These are phyloP conservation scores for Leucophora obtusa DNA, from an alignment of 2,888 invertebrate species.

Conservation along the genomic window DNA sequence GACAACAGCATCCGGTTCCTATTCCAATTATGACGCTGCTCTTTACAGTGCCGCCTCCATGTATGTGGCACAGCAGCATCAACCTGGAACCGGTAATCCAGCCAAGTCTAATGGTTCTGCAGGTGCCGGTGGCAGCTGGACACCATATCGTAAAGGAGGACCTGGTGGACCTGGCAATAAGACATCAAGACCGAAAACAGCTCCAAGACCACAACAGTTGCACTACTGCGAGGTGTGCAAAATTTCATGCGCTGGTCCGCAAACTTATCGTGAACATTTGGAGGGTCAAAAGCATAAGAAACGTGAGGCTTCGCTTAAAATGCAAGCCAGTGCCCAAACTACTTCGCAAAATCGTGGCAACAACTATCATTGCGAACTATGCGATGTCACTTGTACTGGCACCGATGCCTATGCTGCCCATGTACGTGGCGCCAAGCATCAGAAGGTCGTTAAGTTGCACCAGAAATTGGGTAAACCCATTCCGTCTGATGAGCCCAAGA, in stretches of 20 bases:
- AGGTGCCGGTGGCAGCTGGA: slow-evolving; percentile 74
- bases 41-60: slow-evolving; percentile 96
- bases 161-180: slow-evolving; percentile 68
- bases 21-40: slow-evolving; percentile 95
- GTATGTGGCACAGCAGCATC: slow-evolving; percentile 91
- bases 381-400: slow-evolving; percentile 99
- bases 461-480: slow-evolving; percentile 98
- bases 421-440: slow-evolving; percentile 98
- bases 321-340: slow-evolving; percentile 83
- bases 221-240: slow-evolving; percentile 99
- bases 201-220: slow-evolving; percentile 94
- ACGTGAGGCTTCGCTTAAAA: slow-evolving; percentile 92
- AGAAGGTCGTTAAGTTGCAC: slow-evolving; percentile 97
- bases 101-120: slow-evolving; percentile 68
- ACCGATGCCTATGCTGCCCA: slow-evolving; percentile 99
- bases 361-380: slow-evolving; percentile 92
- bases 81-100: slow-evolving; percentile 73
- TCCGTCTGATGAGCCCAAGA: slow-evolving; percentile 95
- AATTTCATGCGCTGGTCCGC: slow-evolving; percentile 97
- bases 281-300: slow-evolving; percentile 99
- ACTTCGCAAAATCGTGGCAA: slow-evolving; percentile 83
- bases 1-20: slow-evolving; percentile 83
- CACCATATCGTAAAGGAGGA: slow-evolving; percentile 81
- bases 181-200: slow-evolving; percentile 80
- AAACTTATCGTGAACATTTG: slow-evolving; percentile 96